These are phyloP conservation scores for Nephrotoma guestfalica DNA, from an alignment of 2,888 invertebrate genomes.

Conservation along the genomic window DNA sequence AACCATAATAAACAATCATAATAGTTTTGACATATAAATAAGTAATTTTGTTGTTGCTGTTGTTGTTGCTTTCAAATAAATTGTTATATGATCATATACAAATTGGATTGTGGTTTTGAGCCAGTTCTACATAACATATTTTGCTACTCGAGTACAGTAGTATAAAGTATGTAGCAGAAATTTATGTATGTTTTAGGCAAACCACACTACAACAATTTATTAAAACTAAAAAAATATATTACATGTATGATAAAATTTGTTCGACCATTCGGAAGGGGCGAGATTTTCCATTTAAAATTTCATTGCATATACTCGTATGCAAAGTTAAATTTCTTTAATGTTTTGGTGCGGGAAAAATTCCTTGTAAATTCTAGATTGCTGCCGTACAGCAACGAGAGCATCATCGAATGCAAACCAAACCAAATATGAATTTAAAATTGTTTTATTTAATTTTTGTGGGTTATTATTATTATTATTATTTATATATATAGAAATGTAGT, in stretches of 20 bases:
- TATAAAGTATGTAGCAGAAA: background rate
- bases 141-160: background rate
- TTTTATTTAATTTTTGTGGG: background rate
- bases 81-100: background rate
- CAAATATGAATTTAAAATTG: background rate
- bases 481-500: background rate
- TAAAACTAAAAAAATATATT: background rate
- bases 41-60: background rate
- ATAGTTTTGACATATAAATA: background rate
- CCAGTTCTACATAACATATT: background rate
- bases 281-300: background rate
- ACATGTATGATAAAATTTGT: background rate
- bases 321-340: background rate
- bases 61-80: background rate
- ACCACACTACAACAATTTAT: background rate
- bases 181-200: background rate
- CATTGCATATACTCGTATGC: background rate
- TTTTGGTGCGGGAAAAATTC: background rate
- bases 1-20: background rate
- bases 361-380: background rate
- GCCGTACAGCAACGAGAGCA: background rate
- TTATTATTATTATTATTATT: background rate
- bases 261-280: background rate
- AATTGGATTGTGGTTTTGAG: background rate
- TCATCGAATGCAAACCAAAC: background rate